Conservation (phyloP, 2,797 vertebrate genomes). For the Acestrorhynchus altus region DNA sequence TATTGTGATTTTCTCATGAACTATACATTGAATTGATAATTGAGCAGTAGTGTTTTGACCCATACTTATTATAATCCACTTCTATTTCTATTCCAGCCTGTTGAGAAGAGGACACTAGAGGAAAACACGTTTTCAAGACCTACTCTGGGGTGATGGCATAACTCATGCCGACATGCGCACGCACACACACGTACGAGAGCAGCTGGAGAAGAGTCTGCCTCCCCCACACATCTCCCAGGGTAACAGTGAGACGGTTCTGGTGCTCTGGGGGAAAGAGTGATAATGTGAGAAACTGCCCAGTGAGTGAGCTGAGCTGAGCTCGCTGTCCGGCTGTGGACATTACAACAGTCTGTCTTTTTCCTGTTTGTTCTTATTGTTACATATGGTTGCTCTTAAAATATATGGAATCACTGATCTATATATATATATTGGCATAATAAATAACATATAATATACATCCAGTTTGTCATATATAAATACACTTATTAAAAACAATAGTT, state of each 20-base stretch:
- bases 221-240: conserved; percentile 51
- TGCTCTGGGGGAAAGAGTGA: neutral
- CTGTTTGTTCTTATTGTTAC: neutral
- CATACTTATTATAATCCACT: neutral
- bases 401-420: neutral
- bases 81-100: conserved; percentile 20
- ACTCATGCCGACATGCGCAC: conserved; percentile 15
- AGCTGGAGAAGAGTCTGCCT: conserved; percentile 42
- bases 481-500: too few relatives aligned
- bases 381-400: neutral
- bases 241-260: conserved; percentile 7
- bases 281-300: neutral
- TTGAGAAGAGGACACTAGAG: conserved; percentile 23
- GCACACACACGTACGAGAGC: conserved; percentile 20
- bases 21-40: neutral
- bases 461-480: too few relatives aligned
- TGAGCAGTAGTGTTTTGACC: neutral
- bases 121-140: neutral
- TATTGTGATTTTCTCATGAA: too few relatives aligned
- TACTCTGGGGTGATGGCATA: conserved; percentile 22
- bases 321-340: neutral
- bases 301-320: neutral
- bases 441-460: too few relatives aligned
- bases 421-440: too few relatives aligned
- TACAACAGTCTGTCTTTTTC: neutral